Base-by-base conservation (phyloP, 2,888 invertebrate genomes). In the Lacanobia oleracea region DNA sequence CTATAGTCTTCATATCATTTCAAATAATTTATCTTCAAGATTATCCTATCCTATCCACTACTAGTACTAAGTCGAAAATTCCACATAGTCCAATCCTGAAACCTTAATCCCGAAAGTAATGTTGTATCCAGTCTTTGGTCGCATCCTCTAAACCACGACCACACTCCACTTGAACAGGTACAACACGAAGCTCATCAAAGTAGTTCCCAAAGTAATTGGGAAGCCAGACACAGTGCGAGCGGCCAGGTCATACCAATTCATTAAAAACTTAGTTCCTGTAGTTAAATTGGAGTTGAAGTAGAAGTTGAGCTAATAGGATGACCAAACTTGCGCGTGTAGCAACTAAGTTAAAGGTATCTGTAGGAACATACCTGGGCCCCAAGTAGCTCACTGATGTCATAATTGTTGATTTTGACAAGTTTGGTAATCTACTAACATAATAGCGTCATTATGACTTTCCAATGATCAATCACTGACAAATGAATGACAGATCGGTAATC, bases 201-300 rank as follows among this genome's bases (percentile, higher is more conserved):
- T 62, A 72, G 61, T 76, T 74, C 51, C 43, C 33, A 23, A 54
- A 63, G 54, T 76, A 81, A 77, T 81, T 63, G 33, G 23, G 23
- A 67, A 53, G n/a, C 57, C 65, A 40, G 33, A 16, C 51, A 21
- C 21, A 51, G 60, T 33, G 23, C n/a, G n/a, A 12, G 37, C 18
- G 50, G 43, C 16, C 64, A 80, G 56, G 78, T 66, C 60, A 53
- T 67, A 71, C 7, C 59, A 21, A 71, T 79, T 78, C 71, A 79
- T 79, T 79, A 82, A 82, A 78, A 79, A 79, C 63, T 82, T 79
- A 33, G 50, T 37, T 59, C 23, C 12, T 67, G 40, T n/a, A 62
- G 64, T 66, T 74, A 43, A 62, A 80, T 68, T 67, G 56, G 57
- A 60, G 18, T 40, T 54, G 12, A 27, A 59, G 64, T 57, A 23